Base-by-base conservation (phyloP, 2,888 invertebrate genomes). In the Sisyra terminalis region DNA sequence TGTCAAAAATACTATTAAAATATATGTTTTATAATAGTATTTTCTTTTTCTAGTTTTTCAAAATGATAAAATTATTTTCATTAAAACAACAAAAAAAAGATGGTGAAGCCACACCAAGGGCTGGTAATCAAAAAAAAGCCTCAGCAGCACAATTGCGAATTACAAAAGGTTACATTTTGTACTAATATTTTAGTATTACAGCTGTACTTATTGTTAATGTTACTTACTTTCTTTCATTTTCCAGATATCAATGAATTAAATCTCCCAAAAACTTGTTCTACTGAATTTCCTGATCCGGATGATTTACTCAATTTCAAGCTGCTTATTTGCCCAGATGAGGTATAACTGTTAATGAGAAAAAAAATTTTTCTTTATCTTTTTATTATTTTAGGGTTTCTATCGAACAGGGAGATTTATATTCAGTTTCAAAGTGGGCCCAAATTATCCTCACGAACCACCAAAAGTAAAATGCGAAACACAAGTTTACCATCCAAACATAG, bases 81-180 rank as follows among this genome's bases (percentile, higher is more conserved):
- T 70, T 96, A 61, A 96, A 96, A 71, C 90, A 96, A 72, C 92
- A 94, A 69, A 92, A 93, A 71, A 94, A 94, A 73, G 93, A 94
- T 75, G 93, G 89, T 58, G 89, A 88, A 64, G 78, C 84, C 53
- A 75, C 69, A 47, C 82, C 85, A 53, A 73, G 71, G 59, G 66
- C 71, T 55, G 76, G 78, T 48, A 75, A 74, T 58, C 86, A 86
- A 64, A 89, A 93, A 67, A 90, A 90, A 66, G 87, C 92, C 50
- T 92, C 93, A 50, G 94, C 96, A 54, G 96, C 96, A 50, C 94
- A 96, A 65, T 71, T 96, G 58, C 79, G 96, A 65, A 92, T 96
- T 58, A 90, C 92, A 63, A 97, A 96, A 88, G 94, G 94, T 93
- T 55, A 41, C 41, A 39, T 17, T 8, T 7, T 6, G 5, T 29